Percentiles rank a stretch among this genome's conserved stretches.
phyloP scores from a whole-genome alignment of 1,140 invertebrate species.

The Watersipora subatra region DNA sequence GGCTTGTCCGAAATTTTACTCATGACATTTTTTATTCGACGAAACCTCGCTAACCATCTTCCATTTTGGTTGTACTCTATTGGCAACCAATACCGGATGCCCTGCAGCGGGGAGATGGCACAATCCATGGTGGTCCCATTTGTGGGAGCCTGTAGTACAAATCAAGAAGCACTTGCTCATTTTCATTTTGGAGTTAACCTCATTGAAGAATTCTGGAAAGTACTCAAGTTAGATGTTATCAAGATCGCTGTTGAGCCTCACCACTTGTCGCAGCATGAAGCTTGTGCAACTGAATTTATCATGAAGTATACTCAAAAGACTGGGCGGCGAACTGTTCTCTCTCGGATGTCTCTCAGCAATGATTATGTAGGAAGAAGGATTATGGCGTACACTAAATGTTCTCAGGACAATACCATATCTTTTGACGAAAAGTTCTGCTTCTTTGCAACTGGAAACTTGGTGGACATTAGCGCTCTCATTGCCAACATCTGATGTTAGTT shows the following conservation, averaged over 20 bases:
- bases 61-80: not conserved
- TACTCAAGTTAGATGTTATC: not conserved
- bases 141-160: not conserved
- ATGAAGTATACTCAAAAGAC: not conserved
- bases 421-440: no score
- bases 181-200: not conserved
- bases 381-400: not conserved
- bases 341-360: not conserved
- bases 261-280: not conserved
- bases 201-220: not conserved
- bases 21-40: not conserved
- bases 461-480: no score
- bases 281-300: not conserved
- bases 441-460: no score
- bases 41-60: not conserved
- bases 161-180: not conserved
- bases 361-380: not conserved
- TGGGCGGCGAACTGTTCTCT: not conserved
- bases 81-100: not conserved
- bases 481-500: no score
- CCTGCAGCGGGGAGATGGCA: no score
- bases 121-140: not conserved
- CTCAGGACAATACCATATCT: no score
- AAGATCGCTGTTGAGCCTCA: not conserved
- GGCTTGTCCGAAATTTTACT: not conserved